phyloP scores from a whole-genome alignment of 2,888 invertebrate species.

The Agriopis aurantiaria region DNA sequence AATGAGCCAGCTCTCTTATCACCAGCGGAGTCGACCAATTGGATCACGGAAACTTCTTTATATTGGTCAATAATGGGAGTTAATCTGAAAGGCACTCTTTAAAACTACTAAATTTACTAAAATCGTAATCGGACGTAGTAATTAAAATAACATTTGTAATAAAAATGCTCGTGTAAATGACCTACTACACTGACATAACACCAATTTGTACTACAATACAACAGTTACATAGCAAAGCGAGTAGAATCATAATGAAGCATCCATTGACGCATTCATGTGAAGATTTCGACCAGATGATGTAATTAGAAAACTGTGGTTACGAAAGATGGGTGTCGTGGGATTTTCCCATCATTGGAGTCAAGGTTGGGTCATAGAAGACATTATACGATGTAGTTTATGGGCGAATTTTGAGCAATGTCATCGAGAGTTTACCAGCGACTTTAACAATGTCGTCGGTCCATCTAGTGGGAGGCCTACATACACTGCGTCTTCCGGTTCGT shows the following conservation, averaged over 20 bases:
- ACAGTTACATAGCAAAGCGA: constrained; percentile 11
- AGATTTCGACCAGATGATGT: constrained; percentile 29
- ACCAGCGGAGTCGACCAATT: too few species aligned
- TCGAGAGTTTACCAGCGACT: too few species aligned
- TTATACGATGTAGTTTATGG: not conserved
- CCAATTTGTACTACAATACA: constrained; percentile 27
- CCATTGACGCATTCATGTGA: constrained; percentile 28
- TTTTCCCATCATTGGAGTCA: constrained; percentile 31
- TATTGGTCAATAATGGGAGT: too few species aligned
- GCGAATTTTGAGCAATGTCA: constrained; percentile 12
- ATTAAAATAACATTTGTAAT: not conserved
- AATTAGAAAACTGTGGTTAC: constrained; percentile 34
- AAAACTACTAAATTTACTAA: too few species aligned
- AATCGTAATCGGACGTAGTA: too few species aligned
- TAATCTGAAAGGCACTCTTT: too few species aligned
- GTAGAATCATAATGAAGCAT: constrained; percentile 28
- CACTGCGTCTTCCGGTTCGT: too few species aligned
- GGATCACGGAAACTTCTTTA: too few species aligned
- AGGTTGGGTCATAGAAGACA: constrained; percentile 16
- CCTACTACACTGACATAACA: constrained; percentile 26
- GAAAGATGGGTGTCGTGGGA: constrained; percentile 32
- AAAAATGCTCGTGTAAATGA: constrained; percentile 6
- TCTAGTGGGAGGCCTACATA: too few species aligned
- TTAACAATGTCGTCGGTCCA: too few species aligned
- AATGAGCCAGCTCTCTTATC: too few species aligned